Percentiles rank a stretch among this genome's conserved stretches.
Conservation (phyloP, 2,888 invertebrate genomes). For the Graphium colonna region DNA sequence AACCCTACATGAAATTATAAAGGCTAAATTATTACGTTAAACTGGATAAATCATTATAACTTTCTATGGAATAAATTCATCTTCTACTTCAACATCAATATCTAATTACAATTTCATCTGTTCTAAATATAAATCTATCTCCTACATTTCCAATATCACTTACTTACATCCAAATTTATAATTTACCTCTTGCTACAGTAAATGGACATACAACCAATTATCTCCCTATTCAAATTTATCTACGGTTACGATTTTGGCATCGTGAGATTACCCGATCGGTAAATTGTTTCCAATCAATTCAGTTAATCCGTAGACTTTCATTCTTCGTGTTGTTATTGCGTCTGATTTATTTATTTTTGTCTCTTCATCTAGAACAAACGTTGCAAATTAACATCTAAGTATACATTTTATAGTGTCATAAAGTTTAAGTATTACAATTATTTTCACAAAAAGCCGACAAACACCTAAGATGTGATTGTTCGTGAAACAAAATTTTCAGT, state of each 20-base stretch:
- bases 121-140: slow-evolving; percentile 23
- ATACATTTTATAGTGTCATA: too few species aligned
- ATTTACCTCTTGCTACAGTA: slow-evolving; percentile 60
- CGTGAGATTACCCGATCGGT: slow-evolving; percentile 47
- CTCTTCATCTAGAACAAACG: slow-evolving; percentile 65
- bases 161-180: slow-evolving; percentile 44
- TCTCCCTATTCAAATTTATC: slow-evolving; percentile 55
- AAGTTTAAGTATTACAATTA: slow-evolving; percentile 4
- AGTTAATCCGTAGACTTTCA: slow-evolving; percentile 12
- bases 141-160: slow-evolving; percentile 34
- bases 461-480: too few species aligned
- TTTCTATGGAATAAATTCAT: slow-evolving; percentile 54
- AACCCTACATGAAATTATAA: slow-evolving; percentile 33
- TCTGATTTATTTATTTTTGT: slow-evolving; percentile 35
- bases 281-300: slow-evolving; percentile 25
- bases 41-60: slow-evolving; percentile 38
- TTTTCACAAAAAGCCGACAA: too few species aligned
- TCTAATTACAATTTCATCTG: slow-evolving; percentile 30
- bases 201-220: slow-evolving; percentile 74
- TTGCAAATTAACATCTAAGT: slow-evolving; percentile 1
- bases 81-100: slow-evolving; percentile 55
- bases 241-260: slow-evolving; percentile 61
- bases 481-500: too few species aligned
- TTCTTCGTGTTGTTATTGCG: slow-evolving; percentile 38
- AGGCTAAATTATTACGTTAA: slow-evolving; percentile 35